Evolutionary conservation across 2,797 vertebrate genomes (phyloP), one percentile per base, ranked within the genome.

Genomic region (Leucoraja ocellata): DNA sequence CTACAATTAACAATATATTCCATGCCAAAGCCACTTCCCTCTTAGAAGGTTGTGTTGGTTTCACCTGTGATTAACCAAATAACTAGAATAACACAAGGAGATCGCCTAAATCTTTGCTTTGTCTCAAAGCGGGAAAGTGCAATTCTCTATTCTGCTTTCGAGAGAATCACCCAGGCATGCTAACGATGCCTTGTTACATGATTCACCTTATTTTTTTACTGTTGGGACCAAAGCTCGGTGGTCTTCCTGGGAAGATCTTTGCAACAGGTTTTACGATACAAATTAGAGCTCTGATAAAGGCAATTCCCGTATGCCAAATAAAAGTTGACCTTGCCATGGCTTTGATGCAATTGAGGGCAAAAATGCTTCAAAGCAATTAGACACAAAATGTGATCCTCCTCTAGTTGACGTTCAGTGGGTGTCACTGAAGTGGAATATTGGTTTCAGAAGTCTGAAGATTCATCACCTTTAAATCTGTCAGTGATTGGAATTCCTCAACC

Each of bases 231-330:
- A 88, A 65, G n/a, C 61, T 36, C 1, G 16, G n/a, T 21, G 84
- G n/a, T 88, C 84, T 88, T 18, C 81, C 54, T 9, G 2, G 11
- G 80, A 21, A 54, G 80, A 18, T 83, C 46, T 68, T 32, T 88
- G 18, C 36, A 32, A 65, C 84, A 88, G 83, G n/a, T 65, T 65
- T 65, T 65, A 65, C 14, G 16, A 65, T 36, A 88, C 61, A 88
- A 88, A 68, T 88, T 88, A 88, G 63, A 68, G 16, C n/a, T 58
- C n/a, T 88, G 84, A 88, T 68, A 68, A 32, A 88, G 61, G 58
- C 61, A 88, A 88, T n/a, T 88, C 84, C n/a, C 84, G 7, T 68
- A 21, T 68, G 54, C 54, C 81, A 84, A 88, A 88, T 18, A 88
- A 88, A 88, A 88, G 16, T 10, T 88, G 84, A 36, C 84, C 84